A percentile compares a stretch with the other conserved stretches of the same genome.
phyloP scores from a whole-genome alignment of 2,888 invertebrate species.

The Orthonevra nobilis region DNA sequence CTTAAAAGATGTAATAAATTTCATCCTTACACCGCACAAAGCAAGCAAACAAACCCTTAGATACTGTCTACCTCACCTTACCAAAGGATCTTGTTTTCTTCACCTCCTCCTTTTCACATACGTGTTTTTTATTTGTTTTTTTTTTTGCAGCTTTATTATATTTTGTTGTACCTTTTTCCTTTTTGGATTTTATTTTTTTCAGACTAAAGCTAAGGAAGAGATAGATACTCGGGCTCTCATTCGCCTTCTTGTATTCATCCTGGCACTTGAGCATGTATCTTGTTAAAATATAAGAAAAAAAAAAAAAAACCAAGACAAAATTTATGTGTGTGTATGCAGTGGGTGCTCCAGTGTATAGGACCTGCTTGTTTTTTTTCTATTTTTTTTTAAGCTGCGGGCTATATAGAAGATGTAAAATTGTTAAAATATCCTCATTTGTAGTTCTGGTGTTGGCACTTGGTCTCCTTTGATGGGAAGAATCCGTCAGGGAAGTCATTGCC shows the following conservation, averaged over 20 bases:
- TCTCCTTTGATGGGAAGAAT: conserved; percentile 3
- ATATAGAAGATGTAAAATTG: conserved; percentile 41
- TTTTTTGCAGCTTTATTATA: conserved; percentile 28
- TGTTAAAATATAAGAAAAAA: no score
- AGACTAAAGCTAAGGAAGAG: not conserved
- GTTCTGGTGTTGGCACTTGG: conserved; percentile 4
- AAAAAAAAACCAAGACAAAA: no score
- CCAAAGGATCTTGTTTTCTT: not conserved
- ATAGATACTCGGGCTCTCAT: no score
- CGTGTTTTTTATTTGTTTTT: no score
- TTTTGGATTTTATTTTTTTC: conserved; percentile 19
- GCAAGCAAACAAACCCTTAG: conserved; percentile 4
- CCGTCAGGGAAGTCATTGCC: not conserved
- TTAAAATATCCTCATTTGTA: conserved; percentile 40
- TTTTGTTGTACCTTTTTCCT: conserved; percentile 33
- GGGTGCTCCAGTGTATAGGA: no score
- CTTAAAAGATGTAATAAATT: conserved; percentile 62
- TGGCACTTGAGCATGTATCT: no score
- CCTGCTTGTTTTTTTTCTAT: conserved; percentile 11
- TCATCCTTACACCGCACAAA: conserved; percentile 1
- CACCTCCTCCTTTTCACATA: conserved; percentile 1
- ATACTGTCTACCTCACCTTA: conserved; percentile 29
- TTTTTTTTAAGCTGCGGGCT: conserved; percentile 41
- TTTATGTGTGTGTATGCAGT: conserved; percentile 58
- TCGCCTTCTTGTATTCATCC: no score